Base-by-base conservation (phyloP, 2,113 vertebrate species). In the Catharus fuscescens region DNA sequence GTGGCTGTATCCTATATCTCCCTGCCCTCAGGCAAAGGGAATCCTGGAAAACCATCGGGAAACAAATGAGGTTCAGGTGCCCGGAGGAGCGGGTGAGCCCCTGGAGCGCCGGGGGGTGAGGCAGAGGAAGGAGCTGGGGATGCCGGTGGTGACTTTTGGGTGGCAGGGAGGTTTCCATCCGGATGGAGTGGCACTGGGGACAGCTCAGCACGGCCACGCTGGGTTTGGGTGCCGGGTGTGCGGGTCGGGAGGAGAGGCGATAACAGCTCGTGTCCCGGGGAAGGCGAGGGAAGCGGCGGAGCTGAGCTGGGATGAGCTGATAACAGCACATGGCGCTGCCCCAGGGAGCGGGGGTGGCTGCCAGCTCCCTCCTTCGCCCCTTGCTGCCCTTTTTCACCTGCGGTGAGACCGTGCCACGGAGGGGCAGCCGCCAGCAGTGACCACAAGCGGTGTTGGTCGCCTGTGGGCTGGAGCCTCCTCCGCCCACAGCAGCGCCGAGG, bases 151-250 rank as follows among this genome's bases (percentile, higher is more conserved):
- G 52, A 12, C 38, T 62, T 42, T 12, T 2, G 65, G 60, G 56
- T 34, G 81, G 13, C 2, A 3, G 29, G 25, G 11, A 7, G 7
- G 12, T 10, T 65, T 48, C 82, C 24, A 4, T 64, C 21, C 4
- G 0, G 69, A 28, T 2, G 8, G 25, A 18, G 19, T 10, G 50
- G 54, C 3, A 4, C 10, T 66, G 73, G 61, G 72, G 66, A 29
- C 1, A 8, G 80, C 2, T 52, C 16, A 8, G 25, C 2, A 3
- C 3, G 6, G 1, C 21, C 2, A 2, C 4, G 0, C 1, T 56
- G 65, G 24, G 2, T 74, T 45, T 23, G 76, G 38, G 80, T 47
- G 64, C 78, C 1, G 9, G 81, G 4, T 16, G 10, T 5, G 9
- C 1, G 4, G 77, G 6, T 38, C 15, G 59, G 80, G 26, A 67